A percentile compares a stretch with the other conserved stretches of the same genome.
Conservation (phyloP, 30 jellyfish, hydroid and myxozoan species). For the Hydractinia symbiolongicarpus region DNA sequence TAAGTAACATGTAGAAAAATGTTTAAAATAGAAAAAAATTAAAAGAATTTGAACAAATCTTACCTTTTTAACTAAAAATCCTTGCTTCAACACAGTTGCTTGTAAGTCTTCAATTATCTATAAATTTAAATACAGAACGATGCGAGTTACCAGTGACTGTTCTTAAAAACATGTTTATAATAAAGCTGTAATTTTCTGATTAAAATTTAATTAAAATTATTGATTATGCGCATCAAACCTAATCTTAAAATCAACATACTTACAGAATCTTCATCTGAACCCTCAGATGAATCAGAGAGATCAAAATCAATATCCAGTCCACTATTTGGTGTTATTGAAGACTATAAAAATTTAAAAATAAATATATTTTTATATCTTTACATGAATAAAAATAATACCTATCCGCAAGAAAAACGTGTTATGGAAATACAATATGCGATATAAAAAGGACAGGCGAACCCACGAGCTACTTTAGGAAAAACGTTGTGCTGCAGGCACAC, state of each 20-base stretch:
- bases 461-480: too few species aligned
- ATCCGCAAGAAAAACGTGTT: too few species aligned
- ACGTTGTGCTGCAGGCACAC: too few species aligned
- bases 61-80: constrained; percentile 63
- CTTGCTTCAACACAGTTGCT: constrained; percentile 57
- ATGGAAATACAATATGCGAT: too few species aligned
- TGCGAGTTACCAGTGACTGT: neutral
- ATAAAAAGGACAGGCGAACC: too few species aligned
- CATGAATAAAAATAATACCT: too few species aligned
- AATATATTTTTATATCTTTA: too few species aligned
- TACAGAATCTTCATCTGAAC: constrained; percentile 49
- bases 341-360: constrained; percentile 20
- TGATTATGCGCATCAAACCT: neutral
- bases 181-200: neutral
- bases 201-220: neutral
- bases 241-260: too few species aligned
- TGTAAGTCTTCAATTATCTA: constrained; percentile 39
- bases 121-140: neutral
- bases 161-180: neutral
- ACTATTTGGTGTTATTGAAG: constrained; percentile 31
- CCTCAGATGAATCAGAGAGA: constrained; percentile 54
- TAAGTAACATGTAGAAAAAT: neutral
- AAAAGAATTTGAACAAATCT: neutral
- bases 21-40: neutral
- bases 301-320: constrained; percentile 50